A percentile compares a stretch with the other conserved stretches of the same genome.
Conservation (phyloP, 2,888 invertebrate species). For the Capitulum mitella region DNA sequence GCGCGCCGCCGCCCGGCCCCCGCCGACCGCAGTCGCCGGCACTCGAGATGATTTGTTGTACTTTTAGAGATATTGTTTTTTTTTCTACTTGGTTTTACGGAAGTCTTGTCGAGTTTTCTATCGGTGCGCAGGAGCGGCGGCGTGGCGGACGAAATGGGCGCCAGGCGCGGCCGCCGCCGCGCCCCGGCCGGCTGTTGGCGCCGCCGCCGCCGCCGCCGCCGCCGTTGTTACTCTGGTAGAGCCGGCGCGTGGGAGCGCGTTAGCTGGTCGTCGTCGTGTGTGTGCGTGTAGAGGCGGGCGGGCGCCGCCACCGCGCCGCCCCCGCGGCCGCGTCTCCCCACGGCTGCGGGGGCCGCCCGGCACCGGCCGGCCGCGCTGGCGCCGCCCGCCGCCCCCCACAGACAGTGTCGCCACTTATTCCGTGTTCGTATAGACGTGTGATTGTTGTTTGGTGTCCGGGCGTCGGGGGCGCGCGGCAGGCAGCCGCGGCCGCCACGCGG, state of each 20-base stretch:
- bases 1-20: not conserved
- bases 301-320: not conserved
- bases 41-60: not conserved
- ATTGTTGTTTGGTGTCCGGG: constrained; percentile 17
- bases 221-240: not conserved
- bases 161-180: not conserved
- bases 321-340: not conserved
- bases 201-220: not conserved
- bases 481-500: not conserved
- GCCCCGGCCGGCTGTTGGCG: not conserved
- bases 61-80: constrained; percentile 1
- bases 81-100: constrained; percentile 21
- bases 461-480: not conserved
- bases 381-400: not conserved
- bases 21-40: too few species aligned
- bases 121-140: not conserved
- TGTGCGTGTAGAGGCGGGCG: not conserved
- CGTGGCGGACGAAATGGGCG: too few species aligned
- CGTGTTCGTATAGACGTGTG: constrained; percentile 19
- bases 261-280: not conserved
- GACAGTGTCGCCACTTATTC: not conserved
- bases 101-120: not conserved
- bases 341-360: not conserved
- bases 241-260: not conserved
- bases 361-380: not conserved